Conservation (phyloP, 2,797 vertebrate genomes). For the Potorous gilbertii region DNA sequence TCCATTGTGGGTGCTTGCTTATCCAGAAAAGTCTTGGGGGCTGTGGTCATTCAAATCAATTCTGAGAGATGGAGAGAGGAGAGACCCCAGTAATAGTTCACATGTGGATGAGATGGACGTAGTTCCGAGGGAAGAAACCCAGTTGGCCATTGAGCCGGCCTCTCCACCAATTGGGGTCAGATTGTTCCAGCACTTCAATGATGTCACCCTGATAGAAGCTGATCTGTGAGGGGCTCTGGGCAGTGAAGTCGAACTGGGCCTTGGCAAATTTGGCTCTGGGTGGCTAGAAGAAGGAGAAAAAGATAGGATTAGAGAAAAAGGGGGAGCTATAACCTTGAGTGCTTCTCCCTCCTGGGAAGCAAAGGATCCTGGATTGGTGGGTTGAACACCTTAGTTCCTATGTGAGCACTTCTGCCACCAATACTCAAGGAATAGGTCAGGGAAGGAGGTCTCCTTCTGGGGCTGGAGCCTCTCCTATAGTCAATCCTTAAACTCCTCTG, state of each 20-base stretch:
- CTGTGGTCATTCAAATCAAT: neutral
- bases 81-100: constrained; percentile 49
- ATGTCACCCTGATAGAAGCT: constrained; percentile 93
- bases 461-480: neutral
- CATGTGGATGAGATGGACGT: constrained; percentile 90
- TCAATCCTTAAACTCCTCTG: neutral
- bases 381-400: neutral
- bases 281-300: constrained; percentile 47
- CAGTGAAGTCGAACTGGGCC: constrained; percentile 92
- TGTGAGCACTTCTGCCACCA: neutral
- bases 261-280: constrained; percentile 90
- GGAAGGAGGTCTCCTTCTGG: neutral
- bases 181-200: constrained; percentile 93
- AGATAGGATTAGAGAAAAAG: neutral
- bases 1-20: neutral
- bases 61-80: neutral
- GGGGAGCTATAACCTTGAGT: no score
- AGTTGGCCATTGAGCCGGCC: constrained; percentile 89
- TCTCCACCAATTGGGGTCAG: constrained; percentile 92
- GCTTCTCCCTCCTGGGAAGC: neutral
- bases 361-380: neutral
- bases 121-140: constrained; percentile 93
- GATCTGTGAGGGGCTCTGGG: constrained; percentile 90
- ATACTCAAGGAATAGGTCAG: neutral
- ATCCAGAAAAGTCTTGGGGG: neutral